Evolutionary conservation across 2,113 vertebrate species (phyloP).

Genomic region (Podarcis muralis): DNA sequence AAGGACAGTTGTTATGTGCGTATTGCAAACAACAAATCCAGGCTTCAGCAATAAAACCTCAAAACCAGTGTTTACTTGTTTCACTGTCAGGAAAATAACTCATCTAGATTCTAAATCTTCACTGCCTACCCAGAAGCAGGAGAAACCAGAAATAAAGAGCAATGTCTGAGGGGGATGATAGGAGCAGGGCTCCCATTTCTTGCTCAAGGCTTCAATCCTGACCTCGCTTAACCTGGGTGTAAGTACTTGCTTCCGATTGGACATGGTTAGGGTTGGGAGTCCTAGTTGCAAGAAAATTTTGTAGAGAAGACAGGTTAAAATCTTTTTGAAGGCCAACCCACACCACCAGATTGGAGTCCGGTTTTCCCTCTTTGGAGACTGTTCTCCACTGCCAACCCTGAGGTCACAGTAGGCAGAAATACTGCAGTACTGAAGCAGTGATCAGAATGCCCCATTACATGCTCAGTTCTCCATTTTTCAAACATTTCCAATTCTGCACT

Average conservation of each 20-base stretch:
- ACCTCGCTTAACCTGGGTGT: no score
- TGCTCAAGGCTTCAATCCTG: background rate
- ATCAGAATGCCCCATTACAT: background rate
- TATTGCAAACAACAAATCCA: constrained; percentile 11
- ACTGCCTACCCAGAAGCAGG: background rate
- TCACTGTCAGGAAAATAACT: background rate
- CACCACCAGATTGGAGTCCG: background rate
- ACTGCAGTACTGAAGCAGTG: background rate
- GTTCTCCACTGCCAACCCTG: background rate
- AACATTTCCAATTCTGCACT: background rate
- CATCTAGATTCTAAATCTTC: background rate
- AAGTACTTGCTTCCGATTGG: no score
- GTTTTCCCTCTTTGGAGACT: background rate
- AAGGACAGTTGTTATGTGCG: background rate
- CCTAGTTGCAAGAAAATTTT: background rate
- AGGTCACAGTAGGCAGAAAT: background rate
- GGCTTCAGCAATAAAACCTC: constrained; percentile 16
- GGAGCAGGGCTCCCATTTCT: background rate
- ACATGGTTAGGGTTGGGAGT: no score
- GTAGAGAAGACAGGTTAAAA: background rate
- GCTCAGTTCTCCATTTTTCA: background rate
- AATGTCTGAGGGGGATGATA: background rate
- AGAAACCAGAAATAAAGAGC: background rate
- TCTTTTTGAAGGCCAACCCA: background rate
- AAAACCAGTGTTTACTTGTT: constrained; percentile 8